phyloP scores from a whole-genome alignment of 2,113 vertebrate genomes.

The Zootoca vivipara region DNA sequence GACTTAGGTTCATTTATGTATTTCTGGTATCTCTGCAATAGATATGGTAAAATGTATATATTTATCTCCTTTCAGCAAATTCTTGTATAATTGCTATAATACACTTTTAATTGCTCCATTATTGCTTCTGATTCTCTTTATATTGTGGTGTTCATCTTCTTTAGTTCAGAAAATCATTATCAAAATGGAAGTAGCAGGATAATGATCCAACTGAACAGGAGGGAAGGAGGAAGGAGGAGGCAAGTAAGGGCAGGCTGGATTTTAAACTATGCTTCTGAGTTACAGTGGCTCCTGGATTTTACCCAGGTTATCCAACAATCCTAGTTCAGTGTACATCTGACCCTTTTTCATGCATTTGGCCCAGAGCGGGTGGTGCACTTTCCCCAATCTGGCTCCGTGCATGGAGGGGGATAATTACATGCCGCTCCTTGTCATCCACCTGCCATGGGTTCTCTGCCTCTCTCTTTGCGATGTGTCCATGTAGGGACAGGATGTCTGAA shows the following conservation, averaged over 20 bases:
- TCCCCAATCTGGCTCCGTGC: background rate
- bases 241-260: background rate
- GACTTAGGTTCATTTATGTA: background rate
- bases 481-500: background rate
- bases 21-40: background rate
- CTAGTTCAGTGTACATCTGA: background rate
- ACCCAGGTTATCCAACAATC: background rate
- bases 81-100: slow-evolving; percentile 7
- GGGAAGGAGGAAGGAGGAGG: too few relatives aligned
- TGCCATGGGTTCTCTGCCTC: background rate
- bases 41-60: background rate
- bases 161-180: background rate
- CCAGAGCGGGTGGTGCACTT: too few relatives aligned
- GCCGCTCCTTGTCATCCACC: background rate
- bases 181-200: background rate
- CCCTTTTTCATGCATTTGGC: background rate
- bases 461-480: background rate
- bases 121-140: background rate
- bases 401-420: background rate
- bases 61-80: background rate
- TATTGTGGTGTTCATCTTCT: background rate
- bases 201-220: background rate
- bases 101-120: background rate
- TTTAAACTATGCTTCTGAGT: background rate
- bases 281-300: background rate